These are phyloP conservation scores for Cybosia mesomella DNA, from an alignment of 2,888 invertebrate genomes.

Conservation along the genomic window DNA sequence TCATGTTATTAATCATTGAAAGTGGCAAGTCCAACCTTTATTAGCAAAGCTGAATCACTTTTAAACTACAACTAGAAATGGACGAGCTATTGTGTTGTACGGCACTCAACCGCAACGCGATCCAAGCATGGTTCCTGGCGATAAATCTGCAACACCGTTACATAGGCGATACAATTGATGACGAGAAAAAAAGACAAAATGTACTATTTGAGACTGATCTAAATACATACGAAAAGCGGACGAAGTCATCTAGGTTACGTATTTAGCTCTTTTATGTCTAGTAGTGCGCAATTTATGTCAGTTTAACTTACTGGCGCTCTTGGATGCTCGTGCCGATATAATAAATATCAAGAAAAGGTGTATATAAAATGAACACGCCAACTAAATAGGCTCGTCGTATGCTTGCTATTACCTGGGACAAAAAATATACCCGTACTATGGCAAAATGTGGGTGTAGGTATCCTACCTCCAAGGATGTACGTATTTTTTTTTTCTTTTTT, in stretches of 20 bases:
- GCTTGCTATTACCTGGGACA: too few relatives aligned
- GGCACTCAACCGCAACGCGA: constrained; percentile 49
- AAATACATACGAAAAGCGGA: background rate
- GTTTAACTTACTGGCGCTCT: background rate
- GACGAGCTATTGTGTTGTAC: constrained; percentile 78
- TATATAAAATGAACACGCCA: too few relatives aligned
- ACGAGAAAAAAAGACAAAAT: constrained; percentile 36
- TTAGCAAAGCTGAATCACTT: constrained; percentile 57
- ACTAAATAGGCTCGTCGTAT: too few relatives aligned
- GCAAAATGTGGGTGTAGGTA: too few relatives aligned
- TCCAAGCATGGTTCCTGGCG: constrained; percentile 56
- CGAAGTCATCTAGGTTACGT: constrained; percentile 6
- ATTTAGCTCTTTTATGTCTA: constrained; percentile 7
- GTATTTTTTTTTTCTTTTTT: too few relatives aligned
- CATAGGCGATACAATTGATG: constrained; percentile 50
- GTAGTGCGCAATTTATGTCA: background rate
- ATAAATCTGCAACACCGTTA: constrained; percentile 62
- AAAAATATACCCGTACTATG: too few relatives aligned
- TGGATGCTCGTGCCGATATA: background rate
- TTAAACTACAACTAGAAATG: constrained; percentile 58
- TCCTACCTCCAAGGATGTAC: too few relatives aligned
- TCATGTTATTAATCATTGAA: background rate
- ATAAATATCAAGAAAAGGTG: too few relatives aligned
- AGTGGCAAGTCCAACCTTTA: constrained; percentile 40
- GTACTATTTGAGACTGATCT: constrained; percentile 25